phyloP scores from a whole-genome alignment of 2,797 vertebrate genomes.

The Hafferia zeledoni region DNA sequence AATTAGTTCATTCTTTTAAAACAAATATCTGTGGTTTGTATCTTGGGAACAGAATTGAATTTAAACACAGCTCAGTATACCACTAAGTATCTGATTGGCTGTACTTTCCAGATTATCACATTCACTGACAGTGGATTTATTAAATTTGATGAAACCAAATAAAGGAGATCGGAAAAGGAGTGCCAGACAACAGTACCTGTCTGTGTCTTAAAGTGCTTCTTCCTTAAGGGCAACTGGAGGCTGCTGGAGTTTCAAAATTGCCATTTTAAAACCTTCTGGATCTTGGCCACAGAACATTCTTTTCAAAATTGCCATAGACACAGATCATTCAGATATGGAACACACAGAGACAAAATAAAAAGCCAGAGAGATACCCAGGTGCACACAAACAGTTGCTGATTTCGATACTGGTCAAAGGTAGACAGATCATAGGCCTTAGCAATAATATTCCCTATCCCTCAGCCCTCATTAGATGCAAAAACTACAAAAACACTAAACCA shows the following conservation, averaged over 20 bases:
- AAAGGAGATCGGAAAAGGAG: neutral
- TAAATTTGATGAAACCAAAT: conserved; percentile 19
- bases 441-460: neutral
- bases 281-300: conserved; percentile 45
- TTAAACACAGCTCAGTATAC: neutral
- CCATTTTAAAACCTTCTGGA: conserved; percentile 50
- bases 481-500: neutral
- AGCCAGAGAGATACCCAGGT: neutral
- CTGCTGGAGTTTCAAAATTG: conserved; percentile 17
- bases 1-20: neutral
- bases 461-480: neutral
- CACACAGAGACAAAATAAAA: neutral
- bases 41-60: neutral
- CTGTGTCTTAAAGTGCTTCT: neutral
- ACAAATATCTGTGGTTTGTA: neutral
- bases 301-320: conserved; percentile 42
- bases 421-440: neutral
- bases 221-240: conserved; percentile 40
- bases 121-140: neutral
- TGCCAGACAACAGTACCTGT: conserved; percentile 26
- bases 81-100: neutral
- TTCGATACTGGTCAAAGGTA: neutral
- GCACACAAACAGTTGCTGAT: neutral
- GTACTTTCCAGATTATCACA: neutral
- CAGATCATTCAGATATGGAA: conserved; percentile 1